phyloP scores from a whole-genome alignment of 1,140 invertebrate genomes.

The Homalodisca vitripennis region DNA sequence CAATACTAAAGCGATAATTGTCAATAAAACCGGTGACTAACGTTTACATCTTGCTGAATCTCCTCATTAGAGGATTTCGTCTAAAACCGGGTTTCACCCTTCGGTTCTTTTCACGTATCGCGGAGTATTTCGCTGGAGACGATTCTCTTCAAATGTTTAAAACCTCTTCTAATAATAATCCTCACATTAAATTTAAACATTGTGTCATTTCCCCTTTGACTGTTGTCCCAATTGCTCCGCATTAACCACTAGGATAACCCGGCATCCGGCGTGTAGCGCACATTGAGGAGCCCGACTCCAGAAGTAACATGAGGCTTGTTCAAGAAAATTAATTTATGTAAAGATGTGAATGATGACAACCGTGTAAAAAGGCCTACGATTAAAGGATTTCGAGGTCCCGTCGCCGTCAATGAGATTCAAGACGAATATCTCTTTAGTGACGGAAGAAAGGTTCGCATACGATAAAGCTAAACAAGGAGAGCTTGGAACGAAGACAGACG shows the following conservation, averaged over 20 bases:
- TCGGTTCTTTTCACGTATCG: too few relatives aligned
- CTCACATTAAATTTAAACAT: background rate
- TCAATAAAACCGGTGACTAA: too few relatives aligned
- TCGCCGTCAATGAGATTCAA: background rate
- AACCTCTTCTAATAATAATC: too few relatives aligned
- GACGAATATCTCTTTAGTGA: background rate
- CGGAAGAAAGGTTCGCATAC: slow-evolving; percentile 5
- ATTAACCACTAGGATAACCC: background rate
- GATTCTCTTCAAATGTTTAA: too few relatives aligned
- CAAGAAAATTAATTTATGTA: slow-evolving; percentile 11
- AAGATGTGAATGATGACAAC: background rate
- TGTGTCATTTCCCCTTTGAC: background rate
- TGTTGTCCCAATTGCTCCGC: background rate
- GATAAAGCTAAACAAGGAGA: background rate
- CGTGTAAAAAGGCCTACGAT: background rate
- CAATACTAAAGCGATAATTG: too few relatives aligned
- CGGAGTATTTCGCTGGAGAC: too few relatives aligned
- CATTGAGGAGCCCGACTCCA: background rate
- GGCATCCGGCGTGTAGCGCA: background rate
- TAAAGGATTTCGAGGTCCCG: background rate
- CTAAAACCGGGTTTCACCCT: too few relatives aligned
- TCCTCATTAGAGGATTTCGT: too few relatives aligned
- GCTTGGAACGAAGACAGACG: background rate
- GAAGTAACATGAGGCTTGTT: slow-evolving; percentile 4
- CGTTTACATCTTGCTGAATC: too few relatives aligned